phyloP scores from a whole-genome alignment of 2,113 vertebrate genomes.

The Triplophysa dalaica region DNA sequence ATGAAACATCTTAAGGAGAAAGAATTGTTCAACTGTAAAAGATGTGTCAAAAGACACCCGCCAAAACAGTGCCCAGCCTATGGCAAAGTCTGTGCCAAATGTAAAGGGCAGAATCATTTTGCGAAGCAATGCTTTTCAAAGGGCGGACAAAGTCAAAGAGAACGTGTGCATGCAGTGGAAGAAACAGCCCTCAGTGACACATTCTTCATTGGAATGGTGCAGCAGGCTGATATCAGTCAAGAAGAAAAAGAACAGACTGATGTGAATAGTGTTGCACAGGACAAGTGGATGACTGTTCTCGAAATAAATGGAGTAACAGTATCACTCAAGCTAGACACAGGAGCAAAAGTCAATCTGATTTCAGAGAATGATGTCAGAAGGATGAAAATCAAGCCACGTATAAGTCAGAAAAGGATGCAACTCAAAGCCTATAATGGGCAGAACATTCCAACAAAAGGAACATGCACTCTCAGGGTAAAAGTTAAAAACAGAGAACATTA shows the following conservation, averaged over 20 bases:
- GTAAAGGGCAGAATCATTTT: constrained; percentile 23
- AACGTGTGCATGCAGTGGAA: constrained; percentile 8
- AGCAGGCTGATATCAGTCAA: background rate
- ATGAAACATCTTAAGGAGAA: background rate
- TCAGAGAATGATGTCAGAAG: constrained; percentile 7
- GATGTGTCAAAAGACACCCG: background rate
- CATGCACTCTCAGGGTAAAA: constrained; percentile 20
- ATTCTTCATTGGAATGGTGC: constrained; percentile 27
- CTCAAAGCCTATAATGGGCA: constrained; percentile 40
- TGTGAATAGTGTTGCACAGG: background rate
- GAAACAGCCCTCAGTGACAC: constrained; percentile 19
- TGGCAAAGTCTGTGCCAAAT: background rate
- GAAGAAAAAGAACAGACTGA: background rate
- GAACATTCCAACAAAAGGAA: constrained; percentile 1
- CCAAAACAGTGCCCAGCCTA: background rate
- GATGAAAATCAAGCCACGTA: constrained; percentile 24
- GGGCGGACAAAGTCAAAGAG: background rate
- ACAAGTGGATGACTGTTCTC: constrained; percentile 26
- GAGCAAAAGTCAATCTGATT: constrained; percentile 47
- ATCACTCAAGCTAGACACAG: constrained; percentile 31
- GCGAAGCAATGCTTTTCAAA: constrained; percentile 19
- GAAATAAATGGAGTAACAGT: background rate
- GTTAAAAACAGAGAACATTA: constrained; percentile 14
- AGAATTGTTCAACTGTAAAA: background rate
- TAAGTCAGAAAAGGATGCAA: background rate